These are phyloP conservation scores for Anhinga rufa DNA, from an alignment of 2,113 vertebrate genomes.

Conservation along the genomic window DNA sequence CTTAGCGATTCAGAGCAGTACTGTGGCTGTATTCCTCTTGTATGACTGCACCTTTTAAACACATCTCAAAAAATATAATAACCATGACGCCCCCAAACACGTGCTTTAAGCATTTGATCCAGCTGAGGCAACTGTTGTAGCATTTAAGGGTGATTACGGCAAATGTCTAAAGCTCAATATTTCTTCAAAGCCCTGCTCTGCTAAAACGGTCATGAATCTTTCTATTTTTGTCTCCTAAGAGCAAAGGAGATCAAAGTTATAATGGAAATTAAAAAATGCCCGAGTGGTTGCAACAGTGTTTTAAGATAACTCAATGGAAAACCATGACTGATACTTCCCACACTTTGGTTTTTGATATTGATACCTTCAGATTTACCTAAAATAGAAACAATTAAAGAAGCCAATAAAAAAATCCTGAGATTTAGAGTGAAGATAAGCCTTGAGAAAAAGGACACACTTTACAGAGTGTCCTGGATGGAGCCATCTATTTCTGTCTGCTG, in stretches of 20 bases:
- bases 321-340: not conserved
- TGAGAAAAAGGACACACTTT: not conserved
- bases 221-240: not conserved
- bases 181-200: not conserved
- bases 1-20: not conserved
- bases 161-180: not conserved
- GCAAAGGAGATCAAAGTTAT: not conserved
- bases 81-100: not conserved
- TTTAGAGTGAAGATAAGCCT: not conserved
- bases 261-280: not conserved
- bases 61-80: not conserved
- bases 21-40: not conserved
- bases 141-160: not conserved
- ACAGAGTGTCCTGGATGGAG: not conserved
- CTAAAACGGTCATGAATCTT: not conserved
- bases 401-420: not conserved
- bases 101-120: not conserved
- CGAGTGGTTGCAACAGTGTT: not conserved
- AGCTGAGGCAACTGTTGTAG: not conserved
- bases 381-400: not conserved
- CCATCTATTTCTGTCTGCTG: not conserved
- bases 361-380: not conserved
- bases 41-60: not conserved
- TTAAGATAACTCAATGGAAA: not conserved
- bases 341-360: not conserved